These are phyloP conservation scores for Frankliniella intonsa DNA, from an alignment of 2,888 invertebrate genomes.

Conservation along the genomic window DNA sequence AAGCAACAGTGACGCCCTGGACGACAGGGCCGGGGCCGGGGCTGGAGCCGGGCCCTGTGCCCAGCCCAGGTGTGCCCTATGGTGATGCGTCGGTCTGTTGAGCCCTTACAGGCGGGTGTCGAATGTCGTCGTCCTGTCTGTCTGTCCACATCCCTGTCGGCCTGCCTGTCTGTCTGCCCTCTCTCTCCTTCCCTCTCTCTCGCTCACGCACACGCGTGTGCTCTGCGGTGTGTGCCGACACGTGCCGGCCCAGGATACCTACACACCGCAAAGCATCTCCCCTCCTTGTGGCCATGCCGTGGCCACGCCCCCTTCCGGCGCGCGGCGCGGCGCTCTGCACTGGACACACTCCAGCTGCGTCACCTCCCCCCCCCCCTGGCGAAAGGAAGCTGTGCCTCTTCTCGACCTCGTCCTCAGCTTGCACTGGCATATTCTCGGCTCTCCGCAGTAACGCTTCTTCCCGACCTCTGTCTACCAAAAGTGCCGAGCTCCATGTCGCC, in stretches of 20 bases:
- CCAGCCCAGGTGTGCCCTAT: background rate
- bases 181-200: no score
- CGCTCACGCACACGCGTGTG: background rate
- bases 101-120: background rate
- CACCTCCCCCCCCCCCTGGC: background rate
- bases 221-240: constrained; percentile 10
- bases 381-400: background rate
- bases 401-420: background rate
- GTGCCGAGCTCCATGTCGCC: no score
- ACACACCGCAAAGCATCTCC: background rate
- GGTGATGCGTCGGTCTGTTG: background rate
- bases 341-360: background rate
- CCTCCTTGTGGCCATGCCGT: background rate
- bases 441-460: background rate
- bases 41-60: background rate
- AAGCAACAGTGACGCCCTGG: background rate
- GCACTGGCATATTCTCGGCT: background rate
- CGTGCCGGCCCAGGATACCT: background rate
- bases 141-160: background rate
- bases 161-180: background rate
- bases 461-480: no score
- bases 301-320: constrained; percentile 5
- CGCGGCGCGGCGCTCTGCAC: background rate
- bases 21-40: background rate
- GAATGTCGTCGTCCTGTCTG: background rate